Conservation (phyloP, 2,113 vertebrate species). For the Saccopteryx bilineata region DNA sequence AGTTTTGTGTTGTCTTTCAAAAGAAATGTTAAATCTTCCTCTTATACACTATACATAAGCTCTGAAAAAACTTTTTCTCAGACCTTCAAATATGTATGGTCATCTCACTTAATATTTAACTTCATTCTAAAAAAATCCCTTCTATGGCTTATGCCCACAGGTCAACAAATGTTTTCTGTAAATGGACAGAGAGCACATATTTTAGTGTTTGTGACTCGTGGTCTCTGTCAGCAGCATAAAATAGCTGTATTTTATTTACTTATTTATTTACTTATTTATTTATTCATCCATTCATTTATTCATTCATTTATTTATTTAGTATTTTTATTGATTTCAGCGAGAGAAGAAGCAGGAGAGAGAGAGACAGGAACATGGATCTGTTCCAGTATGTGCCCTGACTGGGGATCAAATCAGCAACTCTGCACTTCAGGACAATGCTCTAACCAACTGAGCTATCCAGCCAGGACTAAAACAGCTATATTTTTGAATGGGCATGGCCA, state of each 20-base stretch:
- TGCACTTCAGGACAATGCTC: too few species aligned
- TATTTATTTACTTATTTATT: too few species aligned
- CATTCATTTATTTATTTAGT: too few species aligned
- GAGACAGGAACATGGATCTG: too few species aligned
- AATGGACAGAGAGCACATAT: background rate
- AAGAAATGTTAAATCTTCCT: background rate
- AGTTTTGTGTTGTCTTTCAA: background rate
- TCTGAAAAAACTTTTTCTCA: background rate
- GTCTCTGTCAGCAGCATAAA: background rate
- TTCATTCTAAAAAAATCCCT: background rate
- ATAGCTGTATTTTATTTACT: background rate
- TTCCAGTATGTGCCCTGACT: too few species aligned
- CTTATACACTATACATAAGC: background rate
- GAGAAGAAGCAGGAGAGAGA: too few species aligned
- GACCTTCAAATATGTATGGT: background rate
- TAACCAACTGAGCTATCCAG: too few species aligned
- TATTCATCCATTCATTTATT: too few species aligned
- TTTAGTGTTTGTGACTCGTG: background rate
- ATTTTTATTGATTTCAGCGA: too few species aligned
- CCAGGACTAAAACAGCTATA: background rate
- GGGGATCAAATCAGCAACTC: too few species aligned
- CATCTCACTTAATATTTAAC: background rate
- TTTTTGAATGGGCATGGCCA: fast-evolving
- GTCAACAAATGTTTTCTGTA: background rate
- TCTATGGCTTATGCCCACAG: too few species aligned